Evolutionary conservation across 1,140 invertebrate species (phyloP).

Genomic region (Lamellibrachia luymesi): DNA sequence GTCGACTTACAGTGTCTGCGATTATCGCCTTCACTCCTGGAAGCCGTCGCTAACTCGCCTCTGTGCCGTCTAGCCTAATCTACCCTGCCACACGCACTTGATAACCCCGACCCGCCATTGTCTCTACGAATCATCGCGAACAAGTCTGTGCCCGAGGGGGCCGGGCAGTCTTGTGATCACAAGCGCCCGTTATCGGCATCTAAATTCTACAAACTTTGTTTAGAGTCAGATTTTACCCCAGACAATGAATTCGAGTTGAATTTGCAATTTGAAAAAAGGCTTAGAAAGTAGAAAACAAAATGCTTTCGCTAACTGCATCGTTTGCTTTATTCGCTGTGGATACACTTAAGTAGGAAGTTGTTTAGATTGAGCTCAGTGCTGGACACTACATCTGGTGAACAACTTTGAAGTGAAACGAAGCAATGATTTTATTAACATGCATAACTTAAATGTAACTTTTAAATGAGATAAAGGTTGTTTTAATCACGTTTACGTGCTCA

Average conservation of each 20-base stretch:
- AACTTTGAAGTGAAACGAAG: background rate
- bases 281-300: background rate
- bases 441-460: background rate
- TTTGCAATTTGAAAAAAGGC: background rate
- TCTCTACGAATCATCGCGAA: conserved; percentile 4
- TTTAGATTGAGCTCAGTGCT: no score
- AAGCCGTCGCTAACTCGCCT: background rate
- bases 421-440: background rate
- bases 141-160: background rate
- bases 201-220: background rate
- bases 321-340: no score
- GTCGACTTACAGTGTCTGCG: background rate
- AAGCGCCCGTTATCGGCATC: background rate
- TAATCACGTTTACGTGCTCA: background rate
- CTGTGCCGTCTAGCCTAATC: background rate
- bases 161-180: background rate
- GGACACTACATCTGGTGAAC: background rate
- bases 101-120: background rate
- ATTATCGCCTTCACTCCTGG: background rate
- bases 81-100: background rate
- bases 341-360: no score
- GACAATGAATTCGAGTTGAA: background rate
- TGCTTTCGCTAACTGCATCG: background rate
- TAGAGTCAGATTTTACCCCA: background rate
- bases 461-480: background rate